Conservation (phyloP, 2,113 vertebrate species). For the Campylomormyrus tamandua region DNA sequence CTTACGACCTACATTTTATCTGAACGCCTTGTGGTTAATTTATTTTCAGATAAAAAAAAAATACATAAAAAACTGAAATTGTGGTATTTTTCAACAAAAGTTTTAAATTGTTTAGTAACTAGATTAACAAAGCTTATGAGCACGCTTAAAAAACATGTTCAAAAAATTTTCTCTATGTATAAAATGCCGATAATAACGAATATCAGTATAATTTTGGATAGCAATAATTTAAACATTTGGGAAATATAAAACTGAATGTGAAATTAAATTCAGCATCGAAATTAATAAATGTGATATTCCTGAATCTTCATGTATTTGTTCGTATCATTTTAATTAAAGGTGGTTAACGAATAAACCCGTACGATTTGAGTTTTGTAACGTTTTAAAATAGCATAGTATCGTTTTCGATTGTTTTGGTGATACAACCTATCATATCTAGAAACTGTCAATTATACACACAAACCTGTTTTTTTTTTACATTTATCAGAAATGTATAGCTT, state of each 20-base stretch:
- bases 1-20: neutral
- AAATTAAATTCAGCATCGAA: neutral
- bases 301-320: neutral
- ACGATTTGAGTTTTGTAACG: neutral
- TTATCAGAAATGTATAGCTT: neutral
- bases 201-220: neutral
- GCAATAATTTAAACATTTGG: neutral
- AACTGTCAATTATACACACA: neutral
- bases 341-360: neutral
- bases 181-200: neutral
- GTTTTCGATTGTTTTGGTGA: neutral
- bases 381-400: neutral
- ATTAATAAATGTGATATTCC: neutral
- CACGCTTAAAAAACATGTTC: neutral
- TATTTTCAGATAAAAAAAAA: neutral
- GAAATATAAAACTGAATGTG: neutral
- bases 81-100: neutral
- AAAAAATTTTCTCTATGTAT: neutral
- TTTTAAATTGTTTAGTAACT: neutral
- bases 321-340: neutral
- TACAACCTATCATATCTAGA: neutral
- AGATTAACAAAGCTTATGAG: neutral
- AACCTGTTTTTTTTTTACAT: neutral
- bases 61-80: neutral
- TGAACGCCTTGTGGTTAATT: neutral